Conservation (phyloP, 2,113 vertebrate genomes). For the Vombatus ursinus region DNA sequence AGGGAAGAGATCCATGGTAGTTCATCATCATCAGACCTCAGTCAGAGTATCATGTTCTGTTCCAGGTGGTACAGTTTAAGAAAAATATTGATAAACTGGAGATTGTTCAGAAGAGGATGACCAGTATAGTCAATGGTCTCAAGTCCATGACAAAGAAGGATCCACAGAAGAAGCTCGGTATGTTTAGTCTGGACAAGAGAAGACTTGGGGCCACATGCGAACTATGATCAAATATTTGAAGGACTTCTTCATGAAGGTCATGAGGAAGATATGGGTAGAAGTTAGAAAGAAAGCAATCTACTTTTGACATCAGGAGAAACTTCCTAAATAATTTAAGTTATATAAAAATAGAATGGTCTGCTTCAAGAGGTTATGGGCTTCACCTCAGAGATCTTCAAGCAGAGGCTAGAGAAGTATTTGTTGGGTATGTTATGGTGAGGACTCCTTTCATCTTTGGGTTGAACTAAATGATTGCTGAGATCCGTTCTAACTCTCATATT, state of each 20-base stretch:
- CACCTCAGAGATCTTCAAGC: too few species aligned
- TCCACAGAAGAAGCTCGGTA: neutral
- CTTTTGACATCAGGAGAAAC: neutral
- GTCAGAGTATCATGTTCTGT: neutral
- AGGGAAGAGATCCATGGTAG: neutral
- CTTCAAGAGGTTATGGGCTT: too few species aligned
- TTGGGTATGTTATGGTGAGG: too few species aligned
- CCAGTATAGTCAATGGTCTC: neutral
- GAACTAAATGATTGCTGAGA: too few species aligned
- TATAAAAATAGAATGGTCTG: too few species aligned
- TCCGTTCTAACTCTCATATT: too few species aligned
- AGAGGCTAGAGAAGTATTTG: too few species aligned
- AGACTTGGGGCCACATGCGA: neutral
- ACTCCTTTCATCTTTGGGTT: too few species aligned
- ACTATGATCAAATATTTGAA: neutral
- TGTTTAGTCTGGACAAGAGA: neutral
- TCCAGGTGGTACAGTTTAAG: neutral
- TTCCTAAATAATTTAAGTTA: too few species aligned
- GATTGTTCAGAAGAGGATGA: neutral
- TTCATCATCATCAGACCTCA: neutral
- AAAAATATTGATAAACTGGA: neutral
- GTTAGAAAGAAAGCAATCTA: neutral
- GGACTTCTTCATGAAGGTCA: neutral
- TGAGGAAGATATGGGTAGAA: neutral
- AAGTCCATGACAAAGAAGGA: neutral